Evolutionary conservation across 30 jellyfish, hydroid and myxozoan genomes (phyloP).

Genomic region (Mastigias papua): DNA sequence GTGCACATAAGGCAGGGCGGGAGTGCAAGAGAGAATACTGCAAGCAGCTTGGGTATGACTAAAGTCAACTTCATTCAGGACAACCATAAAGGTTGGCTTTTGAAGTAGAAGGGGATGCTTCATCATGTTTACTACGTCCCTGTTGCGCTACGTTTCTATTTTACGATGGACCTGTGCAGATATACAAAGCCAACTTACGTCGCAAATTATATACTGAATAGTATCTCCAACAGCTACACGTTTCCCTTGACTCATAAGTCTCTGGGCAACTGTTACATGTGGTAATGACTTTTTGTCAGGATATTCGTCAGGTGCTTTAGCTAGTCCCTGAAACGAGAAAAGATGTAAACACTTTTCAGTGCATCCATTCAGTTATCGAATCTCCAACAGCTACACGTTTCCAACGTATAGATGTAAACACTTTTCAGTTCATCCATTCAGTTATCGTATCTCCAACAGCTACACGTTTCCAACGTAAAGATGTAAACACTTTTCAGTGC

Average conservation of each 20-base stretch:
- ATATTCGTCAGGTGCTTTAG: conserved; percentile 95
- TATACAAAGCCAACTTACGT: conserved; percentile 87
- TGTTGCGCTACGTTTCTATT: no score
- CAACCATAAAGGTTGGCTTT: no score
- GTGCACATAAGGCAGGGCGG: no score
- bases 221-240: conserved; percentile 99
- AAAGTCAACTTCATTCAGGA: no score
- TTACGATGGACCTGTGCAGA: no score
- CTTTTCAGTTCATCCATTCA: background rate
- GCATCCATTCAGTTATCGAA: conserved; percentile 78
- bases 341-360: background rate
- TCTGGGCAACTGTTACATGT: conserved; percentile 97
- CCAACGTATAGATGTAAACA: background rate
- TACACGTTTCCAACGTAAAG: conserved; percentile 65
- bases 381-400: conserved; percentile 98
- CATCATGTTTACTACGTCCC: no score
- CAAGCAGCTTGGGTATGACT: no score
- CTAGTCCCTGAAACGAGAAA: conserved; percentile 61
- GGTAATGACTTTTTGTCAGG: conserved; percentile 95
- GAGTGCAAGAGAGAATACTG: no score
- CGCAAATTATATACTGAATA: conserved; percentile 86
- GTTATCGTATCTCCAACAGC: conserved; percentile 99
- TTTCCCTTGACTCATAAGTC: conserved; percentile 91
- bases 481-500: no score
- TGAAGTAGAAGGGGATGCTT: no score